A percentile compares a stretch with the other conserved stretches of the same genome.
Conservation (phyloP, 2,797 vertebrate species). For the Sebastes miniatus region DNA sequence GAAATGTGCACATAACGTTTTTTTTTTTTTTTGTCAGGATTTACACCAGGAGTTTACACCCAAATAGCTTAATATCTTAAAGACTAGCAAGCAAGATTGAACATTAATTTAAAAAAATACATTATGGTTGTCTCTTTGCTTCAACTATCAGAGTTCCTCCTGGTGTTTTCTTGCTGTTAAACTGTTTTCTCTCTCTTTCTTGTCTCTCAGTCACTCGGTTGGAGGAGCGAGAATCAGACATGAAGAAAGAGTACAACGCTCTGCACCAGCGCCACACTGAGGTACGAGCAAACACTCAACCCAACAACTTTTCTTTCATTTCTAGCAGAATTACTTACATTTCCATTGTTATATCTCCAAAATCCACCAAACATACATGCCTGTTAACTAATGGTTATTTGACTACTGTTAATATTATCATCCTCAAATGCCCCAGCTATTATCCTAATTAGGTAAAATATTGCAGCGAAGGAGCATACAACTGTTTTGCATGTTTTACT, state of each 20-base stretch:
- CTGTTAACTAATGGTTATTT: not conserved
- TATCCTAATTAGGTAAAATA: not conserved
- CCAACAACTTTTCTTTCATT: not conserved
- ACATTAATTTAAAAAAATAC: not conserved
- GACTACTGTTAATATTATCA: not conserved
- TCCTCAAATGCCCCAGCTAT: not conserved
- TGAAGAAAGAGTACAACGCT: constrained; percentile 98
- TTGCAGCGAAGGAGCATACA: accelerated
- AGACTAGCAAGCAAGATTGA: not conserved
- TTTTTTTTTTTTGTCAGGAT: not conserved
- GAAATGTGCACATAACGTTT: not conserved
- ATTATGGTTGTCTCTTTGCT: not conserved
- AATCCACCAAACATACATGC: not conserved
- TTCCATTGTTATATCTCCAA: not conserved
- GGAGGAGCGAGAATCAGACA: constrained; percentile 96
- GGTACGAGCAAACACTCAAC: constrained; percentile 71
- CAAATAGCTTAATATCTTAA: not conserved
- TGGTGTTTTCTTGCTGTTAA: not conserved
- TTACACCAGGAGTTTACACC: not conserved
- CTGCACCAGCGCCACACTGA: constrained; percentile 98
- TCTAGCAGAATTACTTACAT: not conserved
- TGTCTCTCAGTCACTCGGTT: constrained; percentile 88
- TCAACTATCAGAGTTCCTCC: not conserved
- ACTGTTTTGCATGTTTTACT: not conserved
- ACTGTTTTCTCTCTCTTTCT: not conserved